Evolutionary conservation across 2,888 invertebrate genomes (phyloP), one percentile per base, ranked within the genome.

Genomic region (Dynastes hyllus): DNA sequence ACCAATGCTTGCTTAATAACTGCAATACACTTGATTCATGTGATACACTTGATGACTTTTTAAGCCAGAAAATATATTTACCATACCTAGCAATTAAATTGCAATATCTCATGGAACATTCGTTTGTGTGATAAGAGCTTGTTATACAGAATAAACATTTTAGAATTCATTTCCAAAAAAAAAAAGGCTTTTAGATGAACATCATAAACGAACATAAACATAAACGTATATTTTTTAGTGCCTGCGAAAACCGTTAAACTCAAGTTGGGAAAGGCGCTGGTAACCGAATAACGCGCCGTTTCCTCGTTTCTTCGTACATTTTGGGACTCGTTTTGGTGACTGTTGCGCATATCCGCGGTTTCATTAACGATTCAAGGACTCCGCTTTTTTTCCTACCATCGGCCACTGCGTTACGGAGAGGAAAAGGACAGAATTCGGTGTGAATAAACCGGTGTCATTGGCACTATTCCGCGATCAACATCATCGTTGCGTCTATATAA

Each of bases 361-460:
- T 58, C 58, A 71, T 71, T 71, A 71, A 55, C 13, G 55, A 71
- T 71, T 71, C 71, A 71, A 71, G 71, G 71, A 71, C 71, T 71
- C 58, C 22, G 58, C 32, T 22, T 71, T 71, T 71, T 70, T 70
- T 53, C 53, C 9, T 13, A 37, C 32, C 29, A 11, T 6, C 50
- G 32, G 11, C 71, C 55, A 55, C 9, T 58, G 71, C 16, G 5
- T 58, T 37, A 32, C 55, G 29, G 8, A 55, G 55, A 32, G 29
- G 16, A 40, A 71, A 40, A 71, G 58, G 32, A 58, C 58, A 37
- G 37, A 71, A 58, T 71, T 71, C 71, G 71, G 37, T 58, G 71
- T 71, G 71, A 71, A 71, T 40, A 71, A 71, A 71, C 71, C 58
- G 55, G 71, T 71, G 71, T 71, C 71, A 71, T 71, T 71, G 71